Evolutionary conservation across 2,113 vertebrate genomes (phyloP).

Genomic region (Eubucco bourcierii): DNA sequence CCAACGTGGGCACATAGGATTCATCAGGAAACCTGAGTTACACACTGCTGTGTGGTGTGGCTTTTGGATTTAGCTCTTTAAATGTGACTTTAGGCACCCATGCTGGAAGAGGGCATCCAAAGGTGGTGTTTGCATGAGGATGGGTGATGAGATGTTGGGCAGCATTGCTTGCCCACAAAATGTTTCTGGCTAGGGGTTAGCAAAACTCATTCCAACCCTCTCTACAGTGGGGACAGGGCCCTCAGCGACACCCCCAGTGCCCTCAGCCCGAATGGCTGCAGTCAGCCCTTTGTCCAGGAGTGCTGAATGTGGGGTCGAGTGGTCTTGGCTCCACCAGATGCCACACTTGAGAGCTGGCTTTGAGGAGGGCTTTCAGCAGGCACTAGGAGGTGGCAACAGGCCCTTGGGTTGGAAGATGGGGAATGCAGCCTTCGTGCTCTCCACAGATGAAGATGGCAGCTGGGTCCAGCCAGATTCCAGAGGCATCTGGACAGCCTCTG

Average conservation of each 20-base stretch:
- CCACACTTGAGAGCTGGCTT: constrained; percentile 68
- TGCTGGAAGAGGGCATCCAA: background rate
- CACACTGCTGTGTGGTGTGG: accelerated
- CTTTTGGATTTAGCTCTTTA: background rate
- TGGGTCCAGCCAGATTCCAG: constrained; percentile 69
- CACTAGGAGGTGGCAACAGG: constrained; percentile 74
- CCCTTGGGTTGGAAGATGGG: constrained; percentile 58
- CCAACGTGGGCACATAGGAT: accelerated
- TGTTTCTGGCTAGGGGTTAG: background rate
- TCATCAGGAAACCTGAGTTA: background rate
- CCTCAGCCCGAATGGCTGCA: constrained; percentile 15
- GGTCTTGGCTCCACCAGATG: constrained; percentile 77
- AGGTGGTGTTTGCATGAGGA: background rate
- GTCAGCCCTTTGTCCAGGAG: background rate
- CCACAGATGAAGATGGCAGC: constrained; percentile 34
- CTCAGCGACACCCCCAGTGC: background rate
- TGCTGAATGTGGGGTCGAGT: constrained; percentile 60
- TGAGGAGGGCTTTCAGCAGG: constrained; percentile 77
- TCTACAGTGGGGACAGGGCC: background rate
- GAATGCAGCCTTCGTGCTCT: constrained; percentile 50
- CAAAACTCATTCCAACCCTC: background rate
- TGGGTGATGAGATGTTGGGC: background rate
- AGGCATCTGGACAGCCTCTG: constrained; percentile 80
- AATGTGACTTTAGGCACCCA: background rate
- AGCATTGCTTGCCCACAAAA: background rate